Percentiles rank a stretch among this genome's conserved stretches.
These are phyloP conservation scores for Eristalis tenax DNA, from an alignment of 2,888 invertebrate species.

Conservation along the genomic window DNA sequence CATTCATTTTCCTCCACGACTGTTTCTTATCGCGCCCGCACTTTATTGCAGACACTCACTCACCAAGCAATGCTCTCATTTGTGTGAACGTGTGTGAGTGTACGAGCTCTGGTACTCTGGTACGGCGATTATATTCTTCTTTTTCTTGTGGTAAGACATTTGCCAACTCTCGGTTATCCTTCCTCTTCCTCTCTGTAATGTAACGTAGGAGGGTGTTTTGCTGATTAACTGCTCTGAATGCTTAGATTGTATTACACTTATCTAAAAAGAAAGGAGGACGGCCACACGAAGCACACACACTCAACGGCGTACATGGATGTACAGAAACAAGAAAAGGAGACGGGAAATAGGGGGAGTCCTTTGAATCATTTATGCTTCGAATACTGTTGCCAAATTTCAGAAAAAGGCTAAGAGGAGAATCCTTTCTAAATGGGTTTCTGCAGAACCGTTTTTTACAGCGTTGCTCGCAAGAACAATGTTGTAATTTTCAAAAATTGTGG, in stretches of 20 bases:
- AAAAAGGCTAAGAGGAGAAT: conserved; percentile 11
- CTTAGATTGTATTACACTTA: conserved; percentile 69
- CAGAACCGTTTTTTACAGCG: conserved; percentile 5
- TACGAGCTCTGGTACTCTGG: not conserved
- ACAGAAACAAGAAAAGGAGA: not conserved
- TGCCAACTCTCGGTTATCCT: conserved; percentile 35
- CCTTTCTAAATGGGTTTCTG: conserved; percentile 36
- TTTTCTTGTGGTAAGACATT: conserved; percentile 20
- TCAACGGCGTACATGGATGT: not conserved
- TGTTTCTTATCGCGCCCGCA: conserved; percentile 62
- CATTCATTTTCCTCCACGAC: conserved; percentile 46
- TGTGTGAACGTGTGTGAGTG: not conserved
- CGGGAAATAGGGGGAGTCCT: conserved; percentile 3
- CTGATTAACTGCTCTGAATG: conserved; percentile 70
- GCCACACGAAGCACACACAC: not conserved
- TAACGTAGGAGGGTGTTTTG: conserved; percentile 41
- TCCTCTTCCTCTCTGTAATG: not conserved
- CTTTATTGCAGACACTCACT: conserved; percentile 68
- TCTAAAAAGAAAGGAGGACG: conserved; percentile 41
- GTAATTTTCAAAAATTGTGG: not conserved
- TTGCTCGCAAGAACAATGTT: not conserved
- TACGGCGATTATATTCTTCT: not conserved
- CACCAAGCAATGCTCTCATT: conserved; percentile 44
- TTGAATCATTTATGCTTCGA: conserved; percentile 23
- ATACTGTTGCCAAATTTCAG: conserved; percentile 55